Evolutionary conservation across 2,888 invertebrate genomes (phyloP).

Genomic region (Tetramorium bicarinatum): DNA sequence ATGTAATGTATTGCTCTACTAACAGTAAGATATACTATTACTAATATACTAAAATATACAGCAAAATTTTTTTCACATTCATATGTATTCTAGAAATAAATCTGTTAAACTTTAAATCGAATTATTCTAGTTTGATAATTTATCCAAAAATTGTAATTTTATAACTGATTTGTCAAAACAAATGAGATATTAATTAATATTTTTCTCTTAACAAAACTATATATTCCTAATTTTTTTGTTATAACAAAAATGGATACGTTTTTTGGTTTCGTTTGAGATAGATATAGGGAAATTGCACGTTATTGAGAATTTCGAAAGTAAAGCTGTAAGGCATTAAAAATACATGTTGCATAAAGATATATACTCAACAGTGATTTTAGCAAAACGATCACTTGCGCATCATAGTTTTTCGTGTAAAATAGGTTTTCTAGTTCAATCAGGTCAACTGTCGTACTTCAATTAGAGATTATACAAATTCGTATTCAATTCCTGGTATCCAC

Average conservation of each 20-base stretch:
- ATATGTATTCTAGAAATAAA: no score
- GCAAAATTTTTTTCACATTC: no score
- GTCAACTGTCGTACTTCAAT: conserved; percentile 44
- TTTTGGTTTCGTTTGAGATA: background rate
- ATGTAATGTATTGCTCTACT: background rate
- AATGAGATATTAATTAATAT: no score
- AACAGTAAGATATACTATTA: no score
- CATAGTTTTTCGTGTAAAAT: conserved; percentile 10
- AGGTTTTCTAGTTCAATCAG: conserved; percentile 43
- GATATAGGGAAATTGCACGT: background rate
- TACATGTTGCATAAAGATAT: conserved; percentile 9
- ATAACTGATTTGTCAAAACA: no score
- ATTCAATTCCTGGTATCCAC: conserved; percentile 65
- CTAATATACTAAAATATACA: no score
- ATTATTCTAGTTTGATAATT: no score
- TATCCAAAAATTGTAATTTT: no score
- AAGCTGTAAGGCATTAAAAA: background rate
- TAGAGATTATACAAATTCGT: conserved; percentile 76
- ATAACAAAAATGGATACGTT: background rate
- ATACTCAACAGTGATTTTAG: conserved; percentile 34
- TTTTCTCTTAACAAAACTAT: no score
- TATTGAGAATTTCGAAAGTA: background rate
- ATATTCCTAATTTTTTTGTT: background rate
- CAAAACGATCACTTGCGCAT: conserved; percentile 13
- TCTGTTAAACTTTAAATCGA: no score